Evolutionary conservation across 2,113 vertebrate genomes (phyloP), one percentile per base, ranked within the genome.

Genomic region (Thinocorus orbignyianus): DNA sequence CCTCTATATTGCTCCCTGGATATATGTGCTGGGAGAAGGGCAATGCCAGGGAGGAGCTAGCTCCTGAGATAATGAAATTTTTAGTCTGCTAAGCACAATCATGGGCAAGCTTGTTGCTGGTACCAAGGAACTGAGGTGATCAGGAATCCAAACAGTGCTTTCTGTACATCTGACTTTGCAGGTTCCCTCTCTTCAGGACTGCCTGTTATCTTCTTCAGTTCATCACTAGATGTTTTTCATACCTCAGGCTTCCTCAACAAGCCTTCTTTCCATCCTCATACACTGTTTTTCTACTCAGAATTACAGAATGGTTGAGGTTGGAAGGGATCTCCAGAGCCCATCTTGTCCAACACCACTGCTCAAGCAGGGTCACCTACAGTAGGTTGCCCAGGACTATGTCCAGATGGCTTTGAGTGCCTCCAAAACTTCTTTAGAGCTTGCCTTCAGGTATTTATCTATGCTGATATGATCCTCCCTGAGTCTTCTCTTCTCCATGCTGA

Each of bases 101-200:
- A 77, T 31, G 83, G 25, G 11, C 42, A 42, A 26, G 23, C 19
- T 55, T 64, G 23, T 5, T 86, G 30, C 14, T 68, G 42, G 8
- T 46, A 54, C 26, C 22, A 19, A 70, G 49, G 7, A 19, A 14
- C n/a, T 69, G 51, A 88, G 31, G 19, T 4, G 16, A 79, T 39
- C 4, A 74, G 26, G 84, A 44, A 44, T 55, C 8, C 4, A 0
- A 1, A 69, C 24, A 18, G 4, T 0, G 0, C 10, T 85, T 69
- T 87, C 57, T 72, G 14, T 35, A 49, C 1, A 1, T 64, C 15
- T 12, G 5, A 37, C 7, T 28, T 55, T 11, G 5, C 7, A 23
- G 28, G 5, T 28, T 30, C 25, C 11, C 35, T 8, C 26, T 31
- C 28, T 76, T 26, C 70, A 76, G 19, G 39, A 65, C 12, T 28